Evolutionary conservation across 1,140 invertebrate species (phyloP), one percentile per base, ranked within the genome.

Genomic region (Scaptomyza hsui): DNA sequence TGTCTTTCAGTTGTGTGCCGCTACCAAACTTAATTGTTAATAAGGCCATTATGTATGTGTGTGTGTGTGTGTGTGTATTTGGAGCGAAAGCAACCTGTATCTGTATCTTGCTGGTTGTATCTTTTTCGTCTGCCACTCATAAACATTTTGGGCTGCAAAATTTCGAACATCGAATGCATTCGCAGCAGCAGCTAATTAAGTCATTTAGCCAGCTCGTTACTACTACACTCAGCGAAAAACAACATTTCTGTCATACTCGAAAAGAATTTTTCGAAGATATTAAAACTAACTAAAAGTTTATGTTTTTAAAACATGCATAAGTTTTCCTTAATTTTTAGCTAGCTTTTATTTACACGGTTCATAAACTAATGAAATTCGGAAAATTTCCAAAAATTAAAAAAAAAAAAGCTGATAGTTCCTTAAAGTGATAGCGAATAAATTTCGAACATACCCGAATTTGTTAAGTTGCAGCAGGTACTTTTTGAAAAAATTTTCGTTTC

Each of bases 161-260:
- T 47, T 47, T 32, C 53, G 45, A n/a, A n/a, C 49, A 15, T 59
- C 29, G 45, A 29, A 29, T 29, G 26, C 26, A 29, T 29, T 29
- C 6, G 26, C 26, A 29, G 26, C 45, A 45, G 24, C 63, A 7
- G 15, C 60, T 88, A 88, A 88, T 88, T 88, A 88, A 88, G 82
- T 88, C 82, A 88, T 88, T 83, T 86, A 78, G 78, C 78, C 83
- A 88, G 78, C 57, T 86, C 78, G 77, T 78, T 86, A 86, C 82
- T 77, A 72, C 35, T 18, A 73, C 48, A 72, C 48, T 72, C 4
- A 6, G 24, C 4, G 15, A 21, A 45, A 42, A 15, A 32, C 7
- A n/a, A n/a, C n/a, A n/a, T n/a, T n/a, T n/a, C n/a, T n/a, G n/a
- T n/a, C n/a, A n/a, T n/a, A n/a, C n/a, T n/a, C n/a, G n/a, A n/a